Evolutionary conservation across 53 echinoderm and acorn worm species (phyloP).

Genomic region (Antedon mediterranea): DNA sequence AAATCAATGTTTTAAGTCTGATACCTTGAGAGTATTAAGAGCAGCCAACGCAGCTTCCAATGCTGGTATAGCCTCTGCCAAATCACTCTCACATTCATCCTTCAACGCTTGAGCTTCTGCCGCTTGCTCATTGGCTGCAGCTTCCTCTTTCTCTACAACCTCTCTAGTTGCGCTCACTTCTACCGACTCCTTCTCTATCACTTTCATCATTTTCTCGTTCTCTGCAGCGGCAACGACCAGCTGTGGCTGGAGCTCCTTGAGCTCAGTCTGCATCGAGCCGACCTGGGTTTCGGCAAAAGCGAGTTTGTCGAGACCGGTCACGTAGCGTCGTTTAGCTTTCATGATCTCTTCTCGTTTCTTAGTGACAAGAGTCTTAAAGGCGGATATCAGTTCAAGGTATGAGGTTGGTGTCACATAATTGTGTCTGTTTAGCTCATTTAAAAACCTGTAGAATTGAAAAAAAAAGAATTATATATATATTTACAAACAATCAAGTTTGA

Average conservation of each 20-base stretch:
- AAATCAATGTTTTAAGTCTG: no score
- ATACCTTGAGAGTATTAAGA: slow-evolving; percentile 95
- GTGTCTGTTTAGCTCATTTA: slow-evolving; percentile 69
- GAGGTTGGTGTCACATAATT: slow-evolving; percentile 98
- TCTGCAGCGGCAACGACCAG: slow-evolving; percentile 91
- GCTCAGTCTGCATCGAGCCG: slow-evolving; percentile 83
- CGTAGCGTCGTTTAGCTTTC: slow-evolving; percentile 82
- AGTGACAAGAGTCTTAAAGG: slow-evolving; percentile 91
- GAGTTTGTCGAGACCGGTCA: slow-evolving; percentile 85
- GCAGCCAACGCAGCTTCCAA: slow-evolving; percentile 92
- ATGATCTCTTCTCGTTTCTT: slow-evolving; percentile 78
- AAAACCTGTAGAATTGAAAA: slow-evolving; percentile 32
- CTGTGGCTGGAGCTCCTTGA: slow-evolving; percentile 83
- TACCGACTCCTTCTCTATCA: slow-evolving; percentile 91
- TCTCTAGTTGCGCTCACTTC: slow-evolving; percentile 87
- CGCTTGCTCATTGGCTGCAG: slow-evolving; percentile 83
- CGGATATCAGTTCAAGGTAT: slow-evolving; percentile 91
- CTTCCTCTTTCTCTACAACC: slow-evolving; percentile 78
- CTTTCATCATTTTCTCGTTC: slow-evolving; percentile 98
- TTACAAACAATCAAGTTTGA: no score
- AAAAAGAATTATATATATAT: no score
- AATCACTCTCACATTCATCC: slow-evolving; percentile 97
- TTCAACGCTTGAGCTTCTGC: slow-evolving; percentile 85
- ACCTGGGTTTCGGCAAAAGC: slow-evolving; percentile 96
- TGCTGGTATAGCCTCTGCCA: slow-evolving; percentile 96